Evolutionary conservation across 2,797 vertebrate species (phyloP), one percentile per base, ranked within the genome.

Genomic region (Sparidentex hasta): DNA sequence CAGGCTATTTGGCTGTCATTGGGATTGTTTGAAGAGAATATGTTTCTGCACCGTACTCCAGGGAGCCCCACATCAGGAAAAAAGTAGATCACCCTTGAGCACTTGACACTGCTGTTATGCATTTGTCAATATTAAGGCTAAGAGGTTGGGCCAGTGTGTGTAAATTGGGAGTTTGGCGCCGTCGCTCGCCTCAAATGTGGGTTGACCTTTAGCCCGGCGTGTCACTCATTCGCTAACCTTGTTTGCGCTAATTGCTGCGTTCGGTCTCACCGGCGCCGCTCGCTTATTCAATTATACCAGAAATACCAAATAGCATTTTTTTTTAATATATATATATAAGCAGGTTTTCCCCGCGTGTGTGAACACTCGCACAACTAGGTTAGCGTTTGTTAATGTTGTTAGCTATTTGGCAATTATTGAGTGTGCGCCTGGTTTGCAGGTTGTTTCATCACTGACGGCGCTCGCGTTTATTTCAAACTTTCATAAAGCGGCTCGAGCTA

Each of bases 1-100:
- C 96, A 96, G 95, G 96, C 96, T 95, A 96, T 98, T 97, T 97
- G 96, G 95, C 97, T 97, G 97, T 97, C 96, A 96, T 94, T 96
- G 97, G 96, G 95, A 96, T 96, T 97, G 96, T 96, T 98, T 96
- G 97, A 97, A 96, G 92, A 96, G 96, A 96, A 96, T 95, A 93
- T 97, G 96, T 97, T 98, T 97, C 95, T 96, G 93, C 92, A 86
- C 89, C 93, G 70, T 94, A 85, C 97, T 95, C 96, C 74, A 80
- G 96, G 96, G 94, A 96, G 92, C 94, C 94, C 86, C 91, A 93
- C 96, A 95, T 97, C 95, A 95, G 92, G 89, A 92, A 65, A 84
- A 88, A 90, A 94, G 76, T 90, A 92, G 93, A 96, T 96, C 96
- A 94, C 93, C 94, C 94, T 93, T 94, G 93, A 95, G 95, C 94